These are phyloP conservation scores for Pachycephala philippinensis DNA, from an alignment of 2,113 vertebrate species.

Conservation along the genomic window DNA sequence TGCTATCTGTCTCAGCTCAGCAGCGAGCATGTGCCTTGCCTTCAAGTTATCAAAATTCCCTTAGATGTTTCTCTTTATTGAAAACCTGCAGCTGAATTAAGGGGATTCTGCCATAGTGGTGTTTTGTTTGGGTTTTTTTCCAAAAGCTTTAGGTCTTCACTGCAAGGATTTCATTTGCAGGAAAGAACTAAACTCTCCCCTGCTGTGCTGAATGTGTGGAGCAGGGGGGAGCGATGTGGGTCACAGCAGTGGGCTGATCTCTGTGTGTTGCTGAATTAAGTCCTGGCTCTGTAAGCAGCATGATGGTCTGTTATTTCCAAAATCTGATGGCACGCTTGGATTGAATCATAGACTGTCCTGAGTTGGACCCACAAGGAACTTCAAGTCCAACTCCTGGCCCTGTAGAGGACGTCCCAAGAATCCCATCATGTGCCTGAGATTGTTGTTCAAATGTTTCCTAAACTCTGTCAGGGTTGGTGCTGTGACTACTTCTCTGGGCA, in stretches of 20 bases:
- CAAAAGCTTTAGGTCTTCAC: background rate
- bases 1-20: background rate
- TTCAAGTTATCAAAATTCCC: background rate
- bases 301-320: background rate
- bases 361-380: background rate
- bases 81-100: background rate
- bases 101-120: background rate
- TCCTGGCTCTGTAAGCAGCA: background rate
- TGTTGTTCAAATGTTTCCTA: background rate
- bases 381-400: background rate
- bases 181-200: background rate
- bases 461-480: background rate
- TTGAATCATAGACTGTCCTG: background rate
- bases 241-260: background rate
- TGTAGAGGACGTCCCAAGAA: background rate
- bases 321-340: background rate
- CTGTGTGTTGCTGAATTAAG: background rate
- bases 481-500: background rate
- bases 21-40: background rate
- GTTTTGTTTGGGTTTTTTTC: background rate
- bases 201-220: background rate
- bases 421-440: background rate
- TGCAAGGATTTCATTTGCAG: background rate
- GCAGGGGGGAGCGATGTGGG: background rate
- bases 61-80: background rate